A percentile compares a stretch with the other conserved stretches of the same genome.
phyloP scores from a whole-genome alignment of 2,797 vertebrate species.

The Danio jaintianensis region DNA sequence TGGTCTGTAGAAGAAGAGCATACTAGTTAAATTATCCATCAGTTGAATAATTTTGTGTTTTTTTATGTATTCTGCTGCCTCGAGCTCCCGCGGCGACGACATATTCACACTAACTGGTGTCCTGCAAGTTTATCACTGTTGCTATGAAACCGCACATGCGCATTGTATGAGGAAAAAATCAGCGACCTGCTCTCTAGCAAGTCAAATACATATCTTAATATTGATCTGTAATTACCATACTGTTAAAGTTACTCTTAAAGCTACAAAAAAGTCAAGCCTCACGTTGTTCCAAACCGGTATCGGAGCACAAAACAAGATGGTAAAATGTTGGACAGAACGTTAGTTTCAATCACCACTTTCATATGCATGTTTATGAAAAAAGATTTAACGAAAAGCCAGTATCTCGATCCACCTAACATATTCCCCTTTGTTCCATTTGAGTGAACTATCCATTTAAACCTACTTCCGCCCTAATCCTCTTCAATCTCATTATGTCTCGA shows the following conservation, averaged over 20 bases:
- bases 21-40: slow-evolving; percentile 73
- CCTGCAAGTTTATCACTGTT: slow-evolving; percentile 66
- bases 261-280: neutral
- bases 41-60: slow-evolving; percentile 75
- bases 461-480: neutral
- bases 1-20: slow-evolving; percentile 77
- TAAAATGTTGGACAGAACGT: neutral
- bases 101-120: slow-evolving; percentile 55
- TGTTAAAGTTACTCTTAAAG: neutral
- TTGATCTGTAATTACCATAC: neutral
- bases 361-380: neutral
- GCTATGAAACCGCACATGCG: slow-evolving; percentile 70
- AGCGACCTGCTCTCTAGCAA: neutral
- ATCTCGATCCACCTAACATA: neutral
- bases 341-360: neutral
- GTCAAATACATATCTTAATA: too few species aligned
- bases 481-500: neutral
- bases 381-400: neutral
- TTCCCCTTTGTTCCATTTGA: neutral
- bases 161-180: neutral
- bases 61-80: slow-evolving; percentile 69
- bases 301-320: neutral
- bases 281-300: neutral
- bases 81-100: slow-evolving; percentile 68
- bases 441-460: neutral